Percentiles rank a stretch among this genome's conserved stretches.
Evolutionary conservation across 2,888 invertebrate species (phyloP).

Genomic region (Amphiduros pacificus): DNA sequence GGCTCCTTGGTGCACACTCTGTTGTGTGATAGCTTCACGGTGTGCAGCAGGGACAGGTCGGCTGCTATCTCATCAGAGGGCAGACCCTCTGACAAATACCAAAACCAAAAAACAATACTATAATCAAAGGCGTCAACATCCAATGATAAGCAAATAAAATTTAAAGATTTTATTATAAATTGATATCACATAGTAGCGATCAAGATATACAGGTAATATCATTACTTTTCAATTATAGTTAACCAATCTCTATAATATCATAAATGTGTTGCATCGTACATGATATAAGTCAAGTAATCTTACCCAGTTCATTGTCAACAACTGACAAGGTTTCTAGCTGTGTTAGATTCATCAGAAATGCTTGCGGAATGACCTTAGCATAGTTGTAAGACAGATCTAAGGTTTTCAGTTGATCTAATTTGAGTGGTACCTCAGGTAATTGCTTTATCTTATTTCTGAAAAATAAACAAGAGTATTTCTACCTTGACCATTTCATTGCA

Average conservation of each 20-base stretch:
- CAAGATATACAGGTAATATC: neutral
- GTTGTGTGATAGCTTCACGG: constrained; percentile 43
- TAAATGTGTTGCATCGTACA: too few relatives aligned
- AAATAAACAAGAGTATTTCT: neutral
- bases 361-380: constrained; percentile 39
- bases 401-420: constrained; percentile 35
- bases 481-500: too few relatives aligned
- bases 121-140: neutral
- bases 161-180: neutral
- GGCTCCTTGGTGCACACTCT: constrained; percentile 41
- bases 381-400: constrained; percentile 45
- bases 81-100: constrained; percentile 35
- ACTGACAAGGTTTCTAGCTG: constrained; percentile 41
- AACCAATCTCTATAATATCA: too few relatives aligned
- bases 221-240: neutral
- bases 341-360: constrained; percentile 37
- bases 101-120: neutral
- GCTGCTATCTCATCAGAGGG: constrained; percentile 39
- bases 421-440: constrained; percentile 35
- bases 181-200: neutral
- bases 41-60: constrained; percentile 35
- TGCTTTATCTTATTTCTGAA: constrained; percentile 39
- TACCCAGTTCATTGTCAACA: constrained; percentile 45
- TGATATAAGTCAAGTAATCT: constrained; percentile 6
- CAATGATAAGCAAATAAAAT: neutral